phyloP scores from a whole-genome alignment of 2,113 vertebrate species.

The Epinephelus cyanopodus region DNA sequence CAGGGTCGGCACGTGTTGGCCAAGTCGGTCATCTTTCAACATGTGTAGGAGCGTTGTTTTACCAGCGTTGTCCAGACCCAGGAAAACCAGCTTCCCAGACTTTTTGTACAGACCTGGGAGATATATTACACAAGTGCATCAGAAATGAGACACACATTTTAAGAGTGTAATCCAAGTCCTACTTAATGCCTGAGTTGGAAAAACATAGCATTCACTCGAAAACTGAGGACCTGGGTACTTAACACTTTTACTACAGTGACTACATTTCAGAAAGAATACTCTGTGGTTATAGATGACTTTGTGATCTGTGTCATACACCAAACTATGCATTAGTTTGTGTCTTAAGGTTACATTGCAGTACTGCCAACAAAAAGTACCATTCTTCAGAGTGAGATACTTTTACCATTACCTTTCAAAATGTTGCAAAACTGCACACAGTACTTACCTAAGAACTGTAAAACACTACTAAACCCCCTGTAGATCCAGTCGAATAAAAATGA shows the following conservation, averaged over 20 bases:
- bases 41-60: constrained; percentile 98
- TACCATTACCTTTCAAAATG: neutral
- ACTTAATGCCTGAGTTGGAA: neutral
- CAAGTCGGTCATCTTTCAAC: constrained; percentile 96
- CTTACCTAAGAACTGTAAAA: constrained; percentile 95
- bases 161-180: neutral
- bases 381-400: neutral
- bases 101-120: constrained; percentile 94
- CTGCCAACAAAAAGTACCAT: neutral
- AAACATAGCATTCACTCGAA: too few relatives aligned
- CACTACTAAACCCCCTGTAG: constrained; percentile 94
- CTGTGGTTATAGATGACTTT: neutral
- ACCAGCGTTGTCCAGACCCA: constrained; percentile 97
- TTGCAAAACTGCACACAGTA: neutral
- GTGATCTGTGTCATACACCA: neutral
- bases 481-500: constrained; percentile 97
- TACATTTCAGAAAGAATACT: neutral
- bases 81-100: constrained; percentile 95
- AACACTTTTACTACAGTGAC: neutral
- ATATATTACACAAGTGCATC: constrained; percentile 7
- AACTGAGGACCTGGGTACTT: neutral
- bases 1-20: constrained; percentile 95
- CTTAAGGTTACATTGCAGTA: neutral
- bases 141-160: neutral
- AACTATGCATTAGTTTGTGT: neutral